Base-by-base conservation (phyloP, 2,797 vertebrate species). In the Falco columbarius region DNA sequence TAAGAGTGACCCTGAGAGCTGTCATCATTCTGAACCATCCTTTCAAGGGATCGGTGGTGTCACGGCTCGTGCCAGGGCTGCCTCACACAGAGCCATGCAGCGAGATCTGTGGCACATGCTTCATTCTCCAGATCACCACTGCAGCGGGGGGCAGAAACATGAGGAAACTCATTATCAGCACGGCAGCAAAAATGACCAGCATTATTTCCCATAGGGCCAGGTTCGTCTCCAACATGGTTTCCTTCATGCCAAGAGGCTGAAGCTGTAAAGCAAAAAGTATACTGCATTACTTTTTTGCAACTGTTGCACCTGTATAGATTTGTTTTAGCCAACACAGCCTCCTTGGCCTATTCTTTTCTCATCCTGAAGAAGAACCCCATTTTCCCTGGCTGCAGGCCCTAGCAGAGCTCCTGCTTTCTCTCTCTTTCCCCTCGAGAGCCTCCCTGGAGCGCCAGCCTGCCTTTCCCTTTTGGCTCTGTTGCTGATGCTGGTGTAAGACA, bases 131-230 rank as follows among this genome's bases (percentile, higher is more conserved):
- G 34, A 97, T 6, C 80, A 98, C 82, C 47, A 97, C 52, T 0
- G 12, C 88, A 2, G 74, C 24, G 0, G 97, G 90, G 8, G 97
- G 97, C 71, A 98, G 93, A 29, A 97, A 44, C 86, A 96, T 97
- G 51, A 98, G 90, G 5, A 94, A 46, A 34, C 95, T 97, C 98
- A 98, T 98, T 3, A 96, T 29, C 68, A 98, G 55, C 72, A 98
- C 97, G 0, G 97, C 52, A 14, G 93, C 97, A 61, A 97, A 88
- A 75, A 98, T 97, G 5, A 98, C 97, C 90, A 98, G 81, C 68
- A 96, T 44, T 44, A 98, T 98, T 47, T 90, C 66, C 98, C 98
- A 98, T 0, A 97, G 88, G 4, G 95, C 58, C 55, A 98, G 85
- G n/a, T 96, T 10, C 0, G 83, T 94, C 44, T 59, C 62, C 75